Base-by-base conservation (phyloP, 2,888 invertebrate species). In the Lycia hirtaria region DNA sequence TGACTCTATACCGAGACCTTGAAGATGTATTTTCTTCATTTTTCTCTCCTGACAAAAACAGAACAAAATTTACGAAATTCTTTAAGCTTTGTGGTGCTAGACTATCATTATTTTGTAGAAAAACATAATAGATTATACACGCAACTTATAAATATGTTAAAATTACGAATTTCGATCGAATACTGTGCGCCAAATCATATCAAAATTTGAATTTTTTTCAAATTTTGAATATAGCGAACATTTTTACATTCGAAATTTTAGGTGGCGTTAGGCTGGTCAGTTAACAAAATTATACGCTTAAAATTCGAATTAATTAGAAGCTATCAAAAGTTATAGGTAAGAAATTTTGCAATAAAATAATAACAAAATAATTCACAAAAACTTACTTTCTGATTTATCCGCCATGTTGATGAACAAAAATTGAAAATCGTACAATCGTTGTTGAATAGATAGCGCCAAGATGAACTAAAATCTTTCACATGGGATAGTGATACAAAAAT, bases 301-400 rank as follows among this genome's bases (percentile, higher is more conserved):
- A 14, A 53, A 30, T 48, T 43, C 12, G 9, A 19, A 24, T 17
- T 22, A 9, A 28, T 5, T n/a, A 48, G 41, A 47, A 3, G 20
- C 12, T 50, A 33, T 14, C 26, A 10, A 54, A 9, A 12, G n/a
- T 14, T 24, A 17, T 37, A 32, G 14, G 7, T 32, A 19, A 19
- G 38, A 17, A 5, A 48, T 58, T 52, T 33, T 7, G n/a, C 40
- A 3, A 20, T 78, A 82, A 75, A 53, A 51, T 35, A 48, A 14
- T 47, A 44, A 45, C 54, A 35, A 56, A 72, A 56, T 84, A 77
- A 77, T 78, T 87, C 89, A 88, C 79, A 89, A 89, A 53, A 93
- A 94, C 95, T 95, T 93, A 95, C 95, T 95, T 95, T 95, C 94
- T 93, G 94, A 94, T 93, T 94, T 93, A 93, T 95, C 95, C 94